Evolutionary conservation across 2,113 vertebrate species (phyloP).

Genomic region (Zosterops japonicus): DNA sequence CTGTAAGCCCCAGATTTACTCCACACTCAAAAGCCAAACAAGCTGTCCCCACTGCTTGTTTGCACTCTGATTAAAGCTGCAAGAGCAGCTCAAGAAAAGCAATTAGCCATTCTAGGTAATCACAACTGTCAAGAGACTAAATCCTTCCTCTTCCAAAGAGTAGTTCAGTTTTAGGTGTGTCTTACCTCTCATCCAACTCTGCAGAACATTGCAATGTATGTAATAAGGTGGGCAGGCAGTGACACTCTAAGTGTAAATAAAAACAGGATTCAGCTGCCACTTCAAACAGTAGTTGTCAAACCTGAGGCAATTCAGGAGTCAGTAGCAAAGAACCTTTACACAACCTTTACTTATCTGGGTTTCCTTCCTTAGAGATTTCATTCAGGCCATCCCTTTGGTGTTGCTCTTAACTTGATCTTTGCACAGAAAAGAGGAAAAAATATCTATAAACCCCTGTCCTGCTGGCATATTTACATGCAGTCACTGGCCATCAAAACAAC

Average conservation of each 20-base stretch:
- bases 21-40: background rate
- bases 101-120: background rate
- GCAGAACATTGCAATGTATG: background rate
- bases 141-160: background rate
- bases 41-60: background rate
- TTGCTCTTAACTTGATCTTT: background rate
- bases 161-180: background rate
- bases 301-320: background rate
- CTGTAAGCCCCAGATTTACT: background rate
- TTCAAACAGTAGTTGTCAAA: background rate
- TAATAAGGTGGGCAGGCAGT: background rate
- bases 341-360: background rate
- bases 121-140: background rate
- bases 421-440: background rate
- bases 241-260: background rate
- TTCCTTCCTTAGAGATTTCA: background rate
- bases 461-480: accelerated
- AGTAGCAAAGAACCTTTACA: background rate
- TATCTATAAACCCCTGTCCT: background rate
- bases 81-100: background rate
- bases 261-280: background rate
- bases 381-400: background rate
- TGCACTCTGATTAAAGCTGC: background rate
- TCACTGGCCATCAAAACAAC: background rate
- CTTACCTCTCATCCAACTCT: background rate